These are phyloP conservation scores for Lepus americanus DNA, from an alignment of 2,113 vertebrate genomes.

Conservation along the genomic window DNA sequence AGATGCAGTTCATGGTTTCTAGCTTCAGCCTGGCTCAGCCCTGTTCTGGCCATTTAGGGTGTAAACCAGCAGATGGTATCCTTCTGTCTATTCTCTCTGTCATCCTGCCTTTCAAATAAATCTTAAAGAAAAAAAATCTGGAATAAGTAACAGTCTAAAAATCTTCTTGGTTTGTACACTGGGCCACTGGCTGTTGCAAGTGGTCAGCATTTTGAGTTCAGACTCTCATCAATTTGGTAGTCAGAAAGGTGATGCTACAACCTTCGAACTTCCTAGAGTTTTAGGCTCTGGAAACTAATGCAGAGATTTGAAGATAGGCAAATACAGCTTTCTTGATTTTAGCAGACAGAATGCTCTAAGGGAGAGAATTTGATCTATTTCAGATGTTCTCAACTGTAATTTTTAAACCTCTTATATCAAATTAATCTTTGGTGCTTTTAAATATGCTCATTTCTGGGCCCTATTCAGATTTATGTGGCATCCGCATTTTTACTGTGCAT, in stretches of 20 bases:
- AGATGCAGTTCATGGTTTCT: too few species aligned
- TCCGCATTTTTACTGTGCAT: neutral
- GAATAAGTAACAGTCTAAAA: neutral
- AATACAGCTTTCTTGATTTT: neutral
- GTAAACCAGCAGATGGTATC: too few species aligned
- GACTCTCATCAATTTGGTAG: neutral
- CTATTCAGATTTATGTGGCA: neutral
- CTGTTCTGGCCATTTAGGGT: too few species aligned
- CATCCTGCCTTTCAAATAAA: too few species aligned
- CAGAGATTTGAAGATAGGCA: neutral
- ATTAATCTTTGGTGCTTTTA: conserved; percentile 31
- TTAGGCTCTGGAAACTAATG: neutral
- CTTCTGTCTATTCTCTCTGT: too few species aligned
- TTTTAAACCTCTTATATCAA: conserved; percentile 14
- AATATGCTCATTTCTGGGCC: conserved; percentile 13
- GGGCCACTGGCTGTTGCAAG: neutral
- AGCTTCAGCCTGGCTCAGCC: too few species aligned
- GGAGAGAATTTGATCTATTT: neutral
- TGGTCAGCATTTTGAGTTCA: conserved; percentile 41
- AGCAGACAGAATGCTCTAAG: neutral
- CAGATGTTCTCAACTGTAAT: neutral
- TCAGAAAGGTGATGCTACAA: neutral
- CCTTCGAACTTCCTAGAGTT: neutral
- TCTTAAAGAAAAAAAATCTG: too few species aligned
- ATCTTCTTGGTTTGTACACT: neutral